Evolutionary conservation across 2,113 vertebrate species (phyloP), one percentile per base, ranked within the genome.

Genomic region (Benitochromis conjunctus): DNA sequence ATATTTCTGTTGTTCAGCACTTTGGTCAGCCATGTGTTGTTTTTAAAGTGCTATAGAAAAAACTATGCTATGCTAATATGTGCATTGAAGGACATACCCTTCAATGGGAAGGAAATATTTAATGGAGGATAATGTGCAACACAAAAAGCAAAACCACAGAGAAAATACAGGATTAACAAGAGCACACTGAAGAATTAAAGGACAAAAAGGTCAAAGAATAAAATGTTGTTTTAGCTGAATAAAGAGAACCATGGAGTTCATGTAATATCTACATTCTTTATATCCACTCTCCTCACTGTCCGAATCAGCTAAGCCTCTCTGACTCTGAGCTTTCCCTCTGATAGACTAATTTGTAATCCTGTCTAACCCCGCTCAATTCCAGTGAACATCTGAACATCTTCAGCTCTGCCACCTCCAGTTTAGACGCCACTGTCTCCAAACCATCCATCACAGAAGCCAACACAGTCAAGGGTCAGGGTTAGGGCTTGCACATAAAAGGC

Each of bases 261-360:
- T 38, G 12, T 38, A 38, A 38, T 66, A 21, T 38, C 34, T 36
- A 62, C 5, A 0, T 62, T 62, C 58, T n/a, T 11, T 62, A 62
- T 62, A 62, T 18, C 16, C 1, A 7, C 31, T 19, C 18, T 62
- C 9, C 2, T 18, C 7, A n/a, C 58, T 62, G 31, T 62, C 36
- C 58, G 36, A 36, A 62, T 62, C 58, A 62, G 31, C 18, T 62
- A 19, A 19, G 58, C 18, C 31, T 62, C 31, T 36, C 58, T 0
- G 31, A 19, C 58, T 62, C 58, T 62, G 58, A 36, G 2, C 58
- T n/a, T 16, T n/a, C 18, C 34, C 31, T 62, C 58, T 62, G 58
- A 62, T 62, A 18, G 58, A n/a, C 58, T 62, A 9, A 36, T 62
- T 62, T 62, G 31, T 62, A 62, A 36, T 62, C 31, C 58, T 62